Percentiles rank a stretch among this genome's conserved stretches.
phyloP scores from a whole-genome alignment of 2,113 vertebrate genomes.

The Mobula birostris region DNA sequence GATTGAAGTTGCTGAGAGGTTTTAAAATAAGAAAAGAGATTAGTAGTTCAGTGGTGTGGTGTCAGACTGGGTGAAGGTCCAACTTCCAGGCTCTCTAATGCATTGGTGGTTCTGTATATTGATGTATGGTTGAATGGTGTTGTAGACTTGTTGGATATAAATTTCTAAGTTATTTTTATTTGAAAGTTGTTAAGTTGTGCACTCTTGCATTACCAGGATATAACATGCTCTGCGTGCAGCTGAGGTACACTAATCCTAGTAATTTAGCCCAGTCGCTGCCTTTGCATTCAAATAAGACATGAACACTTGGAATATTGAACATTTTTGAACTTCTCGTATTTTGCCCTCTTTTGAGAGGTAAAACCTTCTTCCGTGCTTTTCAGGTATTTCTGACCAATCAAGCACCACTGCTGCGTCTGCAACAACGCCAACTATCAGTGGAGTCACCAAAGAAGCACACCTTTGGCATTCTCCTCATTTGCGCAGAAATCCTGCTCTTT shows the following conservation, averaged over 20 bases:
- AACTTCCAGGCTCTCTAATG: too few relatives aligned
- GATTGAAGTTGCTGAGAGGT: too few relatives aligned
- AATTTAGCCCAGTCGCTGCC: background rate
- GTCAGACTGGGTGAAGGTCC: too few relatives aligned
- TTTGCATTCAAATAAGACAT: background rate
- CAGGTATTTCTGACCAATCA: background rate
- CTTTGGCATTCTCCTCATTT: constrained; percentile 10
- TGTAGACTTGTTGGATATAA: too few relatives aligned
- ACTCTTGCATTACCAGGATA: background rate
- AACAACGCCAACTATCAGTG: background rate
- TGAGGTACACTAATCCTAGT: background rate
- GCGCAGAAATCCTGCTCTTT: background rate
- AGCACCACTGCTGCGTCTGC: background rate
- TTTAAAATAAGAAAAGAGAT: too few relatives aligned
- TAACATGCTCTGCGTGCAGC: background rate
- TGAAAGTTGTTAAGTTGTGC: too few relatives aligned
- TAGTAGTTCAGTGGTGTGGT: too few relatives aligned
- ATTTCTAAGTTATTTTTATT: too few relatives aligned
- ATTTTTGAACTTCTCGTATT: background rate
- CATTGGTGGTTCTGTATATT: too few relatives aligned
- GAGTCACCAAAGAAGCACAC: constrained; percentile 26
- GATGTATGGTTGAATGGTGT: too few relatives aligned
- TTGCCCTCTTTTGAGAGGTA: background rate
- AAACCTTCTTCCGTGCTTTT: background rate
- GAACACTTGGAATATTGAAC: background rate